Percentiles rank a stretch among this genome's conserved stretches.
Conservation (phyloP, 2,797 vertebrate species). For the Diceros bicornis region DNA sequence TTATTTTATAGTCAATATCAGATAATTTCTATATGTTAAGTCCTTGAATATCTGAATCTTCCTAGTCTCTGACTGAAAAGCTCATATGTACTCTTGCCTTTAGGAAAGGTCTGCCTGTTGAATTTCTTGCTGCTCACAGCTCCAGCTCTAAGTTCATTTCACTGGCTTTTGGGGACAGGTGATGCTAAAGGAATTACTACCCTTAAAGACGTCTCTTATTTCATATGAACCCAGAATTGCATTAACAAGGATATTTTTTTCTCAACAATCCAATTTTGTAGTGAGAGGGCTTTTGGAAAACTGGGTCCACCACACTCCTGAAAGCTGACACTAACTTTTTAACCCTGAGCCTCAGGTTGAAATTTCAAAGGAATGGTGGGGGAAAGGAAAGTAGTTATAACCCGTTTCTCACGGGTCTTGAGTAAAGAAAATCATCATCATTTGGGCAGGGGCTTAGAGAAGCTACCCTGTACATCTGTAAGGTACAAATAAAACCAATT, state of each 20-base stretch:
- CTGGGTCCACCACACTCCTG: background rate
- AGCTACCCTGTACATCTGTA: background rate
- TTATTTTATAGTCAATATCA: conserved; percentile 9
- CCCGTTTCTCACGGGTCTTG: background rate
- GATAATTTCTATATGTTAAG: background rate
- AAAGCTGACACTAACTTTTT: background rate
- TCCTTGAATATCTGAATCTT: background rate
- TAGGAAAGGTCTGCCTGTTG: background rate
- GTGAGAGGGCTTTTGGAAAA: background rate
- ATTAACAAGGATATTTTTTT: background rate
- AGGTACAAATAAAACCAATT: background rate
- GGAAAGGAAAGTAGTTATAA: background rate
- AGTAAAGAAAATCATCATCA: background rate
- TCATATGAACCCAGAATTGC: background rate
- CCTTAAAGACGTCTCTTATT: background rate
- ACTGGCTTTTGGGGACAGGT: background rate
- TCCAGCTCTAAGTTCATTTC: conserved; percentile 20
- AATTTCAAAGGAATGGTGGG: background rate
- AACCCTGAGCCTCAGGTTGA: background rate
- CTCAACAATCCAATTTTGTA: background rate
- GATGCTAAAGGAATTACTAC: background rate
- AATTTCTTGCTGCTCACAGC: background rate
- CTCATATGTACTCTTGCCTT: background rate
- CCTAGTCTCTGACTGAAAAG: background rate
- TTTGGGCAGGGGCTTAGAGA: background rate